Evolutionary conservation across 2,797 vertebrate species (phyloP).

Genomic region (Esox masquinongy): DNA sequence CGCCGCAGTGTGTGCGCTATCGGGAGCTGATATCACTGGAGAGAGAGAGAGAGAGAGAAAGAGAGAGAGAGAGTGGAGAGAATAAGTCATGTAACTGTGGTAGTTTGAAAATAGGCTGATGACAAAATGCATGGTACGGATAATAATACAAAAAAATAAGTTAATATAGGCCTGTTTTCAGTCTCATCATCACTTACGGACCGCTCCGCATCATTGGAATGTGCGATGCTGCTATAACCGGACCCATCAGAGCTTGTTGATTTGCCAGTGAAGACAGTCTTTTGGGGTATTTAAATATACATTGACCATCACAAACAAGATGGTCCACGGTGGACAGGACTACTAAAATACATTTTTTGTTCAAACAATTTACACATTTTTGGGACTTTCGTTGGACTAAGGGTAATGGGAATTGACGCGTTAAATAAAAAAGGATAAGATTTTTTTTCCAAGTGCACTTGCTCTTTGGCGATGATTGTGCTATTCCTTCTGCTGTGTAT

Average conservation of each 20-base stretch:
- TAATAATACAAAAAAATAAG: slow-evolving; percentile 43
- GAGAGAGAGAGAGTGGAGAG: not conserved
- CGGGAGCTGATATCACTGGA: slow-evolving; percentile 43
- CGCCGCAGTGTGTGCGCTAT: slow-evolving; percentile 58
- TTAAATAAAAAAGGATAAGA: slow-evolving; percentile 47
- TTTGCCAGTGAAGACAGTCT: slow-evolving; percentile 26
- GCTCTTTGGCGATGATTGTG: slow-evolving; percentile 86
- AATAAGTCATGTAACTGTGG: slow-evolving; percentile 32
- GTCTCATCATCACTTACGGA: slow-evolving; percentile 29
- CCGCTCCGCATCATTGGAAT: slow-evolving; percentile 52
- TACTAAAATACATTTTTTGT: slow-evolving; percentile 20
- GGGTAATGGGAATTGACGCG: slow-evolving; percentile 56
- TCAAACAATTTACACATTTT: slow-evolving; percentile 39
- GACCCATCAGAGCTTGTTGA: slow-evolving; percentile 38
- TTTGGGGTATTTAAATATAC: slow-evolving; percentile 30
- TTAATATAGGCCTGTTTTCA: not conserved
- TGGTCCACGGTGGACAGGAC: slow-evolving; percentile 47
- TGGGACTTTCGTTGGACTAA: slow-evolving; percentile 51
- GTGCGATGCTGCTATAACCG: slow-evolving; percentile 49
- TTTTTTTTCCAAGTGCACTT: slow-evolving; percentile 70
- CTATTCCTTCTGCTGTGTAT: slow-evolving; percentile 83
- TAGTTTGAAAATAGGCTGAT: not conserved
- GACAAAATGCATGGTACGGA: slow-evolving; percentile 45
- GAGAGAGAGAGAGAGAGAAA: slow-evolving; percentile 1
- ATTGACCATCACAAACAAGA: slow-evolving; percentile 29